Evolutionary conservation across 2,888 invertebrate genomes (phyloP).

Genomic region (Salpingus planirostris): DNA sequence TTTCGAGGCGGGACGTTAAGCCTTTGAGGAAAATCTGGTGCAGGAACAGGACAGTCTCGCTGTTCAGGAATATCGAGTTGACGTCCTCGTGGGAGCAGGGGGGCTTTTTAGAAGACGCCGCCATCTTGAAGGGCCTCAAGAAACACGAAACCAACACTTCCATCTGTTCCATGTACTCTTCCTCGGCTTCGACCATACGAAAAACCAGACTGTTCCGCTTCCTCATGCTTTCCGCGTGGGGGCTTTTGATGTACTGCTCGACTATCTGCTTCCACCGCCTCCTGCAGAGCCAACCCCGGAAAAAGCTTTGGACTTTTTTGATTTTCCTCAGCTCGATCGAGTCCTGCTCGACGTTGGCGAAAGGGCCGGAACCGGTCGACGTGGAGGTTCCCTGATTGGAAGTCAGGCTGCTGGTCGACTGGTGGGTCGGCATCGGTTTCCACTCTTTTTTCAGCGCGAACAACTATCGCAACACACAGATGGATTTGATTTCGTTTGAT

Average conservation of each 20-base stretch:
- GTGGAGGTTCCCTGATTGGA: slow-evolving; percentile 26
- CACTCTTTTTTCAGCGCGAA: slow-evolving; percentile 75
- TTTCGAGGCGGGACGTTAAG: slow-evolving; percentile 81
- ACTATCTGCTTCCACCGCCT: slow-evolving; percentile 92
- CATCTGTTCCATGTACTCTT: slow-evolving; percentile 87
- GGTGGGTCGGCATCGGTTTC: slow-evolving; percentile 45
- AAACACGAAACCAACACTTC: slow-evolving; percentile 79
- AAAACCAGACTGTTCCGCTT: slow-evolving; percentile 84
- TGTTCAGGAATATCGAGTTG: slow-evolving; percentile 88
- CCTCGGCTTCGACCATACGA: slow-evolving; percentile 88
- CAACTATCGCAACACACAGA: slow-evolving; percentile 47
- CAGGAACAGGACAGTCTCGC: slow-evolving; percentile 83
- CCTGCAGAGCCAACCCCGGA: slow-evolving; percentile 87
- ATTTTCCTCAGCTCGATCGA: slow-evolving; percentile 77
- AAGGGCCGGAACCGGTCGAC: slow-evolving; percentile 26
- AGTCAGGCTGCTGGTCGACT: slow-evolving; percentile 28
- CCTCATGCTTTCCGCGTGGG: slow-evolving; percentile 89
- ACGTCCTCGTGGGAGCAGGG: slow-evolving; percentile 90
- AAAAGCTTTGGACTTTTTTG: slow-evolving; percentile 84
- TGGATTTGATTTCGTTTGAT: no score
- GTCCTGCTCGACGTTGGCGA: slow-evolving; percentile 42
- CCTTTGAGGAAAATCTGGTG: slow-evolving; percentile 93
- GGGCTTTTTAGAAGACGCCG: slow-evolving; percentile 86
- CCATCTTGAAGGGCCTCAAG: slow-evolving; percentile 85
- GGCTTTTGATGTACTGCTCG: slow-evolving; percentile 88